Base-by-base conservation (phyloP, 2,113 vertebrate species). In the Excalfactoria chinensis region DNA sequence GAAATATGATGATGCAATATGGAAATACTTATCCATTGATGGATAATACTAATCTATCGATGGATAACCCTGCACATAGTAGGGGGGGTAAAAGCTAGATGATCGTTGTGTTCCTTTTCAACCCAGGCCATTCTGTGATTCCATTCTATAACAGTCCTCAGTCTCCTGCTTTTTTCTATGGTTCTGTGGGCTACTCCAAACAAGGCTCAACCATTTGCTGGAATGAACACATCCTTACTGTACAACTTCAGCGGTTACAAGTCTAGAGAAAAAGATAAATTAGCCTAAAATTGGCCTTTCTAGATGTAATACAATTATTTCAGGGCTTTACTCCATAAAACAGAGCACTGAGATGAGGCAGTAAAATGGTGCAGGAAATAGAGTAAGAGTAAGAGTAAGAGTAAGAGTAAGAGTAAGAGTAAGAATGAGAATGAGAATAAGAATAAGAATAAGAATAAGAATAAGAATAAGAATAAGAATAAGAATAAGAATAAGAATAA, bases 31-130 rank as follows among this genome's bases (percentile, higher is more conserved):
- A 0, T 4, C 40, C 3, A 0, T 2, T 5, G 0, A 4, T 2
- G 3, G 9, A 12, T 6, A 32, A 5, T 23, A 0, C 32, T 68
- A 8, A 0, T 4, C 40, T 4, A 0, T 2, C 4, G 0, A 3
- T 2, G 3, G 9, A 12, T 6, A 44, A 44, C 43, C 43, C 43
- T 44, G 48, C 48, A 23, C 48, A 23, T 23, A 23, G 48, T 21
- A 23, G 22, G 48, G 48, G 22, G 46, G 20, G 6, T 23, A 21
- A 49, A 49, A 49, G n/a, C 48, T 49, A 49, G 22, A 49, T 49
- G 21, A 48, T 22, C 11, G 12, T 48, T 48, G 22, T 49, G 48
- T 21, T 48, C 21, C 48, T 49, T 49, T 49, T 49, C 48, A 49
- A 49, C 21, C 22, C 48, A 49, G 48, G 48, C 11, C 48, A 13